Conservation (phyloP, 2,888 invertebrate genomes). For the Cacoxenus indagator region DNA sequence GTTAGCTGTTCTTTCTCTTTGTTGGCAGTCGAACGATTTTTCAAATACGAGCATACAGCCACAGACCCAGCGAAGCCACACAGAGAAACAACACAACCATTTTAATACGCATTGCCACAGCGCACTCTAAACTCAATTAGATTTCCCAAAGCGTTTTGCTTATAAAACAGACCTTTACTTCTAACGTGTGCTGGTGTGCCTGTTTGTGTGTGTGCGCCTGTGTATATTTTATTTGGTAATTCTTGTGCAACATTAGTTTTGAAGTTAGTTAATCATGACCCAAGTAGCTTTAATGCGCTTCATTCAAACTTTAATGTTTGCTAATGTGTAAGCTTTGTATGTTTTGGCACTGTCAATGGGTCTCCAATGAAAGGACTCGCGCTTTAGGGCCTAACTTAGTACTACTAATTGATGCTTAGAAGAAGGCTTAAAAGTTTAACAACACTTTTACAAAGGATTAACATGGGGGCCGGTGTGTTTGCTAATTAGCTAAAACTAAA, state of each 20-base stretch:
- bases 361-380: no score
- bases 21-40: no score
- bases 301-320: neutral
- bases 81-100: neutral
- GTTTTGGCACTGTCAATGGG: neutral
- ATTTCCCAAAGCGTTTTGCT: neutral
- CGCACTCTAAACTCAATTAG: conserved; percentile 7
- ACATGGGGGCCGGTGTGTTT: no score
- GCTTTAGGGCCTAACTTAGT: no score
- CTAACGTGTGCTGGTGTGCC: neutral
- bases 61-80: no score
- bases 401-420: no score
- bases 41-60: no score
- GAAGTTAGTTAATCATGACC: conserved; percentile 4
- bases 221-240: neutral
- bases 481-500: no score
- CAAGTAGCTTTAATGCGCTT: conserved; percentile 4
- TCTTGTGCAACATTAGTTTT: neutral
- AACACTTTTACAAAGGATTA: no score
- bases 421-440: no score
- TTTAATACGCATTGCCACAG: neutral
- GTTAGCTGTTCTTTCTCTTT: no score
- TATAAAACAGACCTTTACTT: neutral
- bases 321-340: no score
- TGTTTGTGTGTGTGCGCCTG: neutral